These are phyloP conservation scores for Hydriomena furcata DNA, from an alignment of 2,888 invertebrate genomes.

Conservation along the genomic window DNA sequence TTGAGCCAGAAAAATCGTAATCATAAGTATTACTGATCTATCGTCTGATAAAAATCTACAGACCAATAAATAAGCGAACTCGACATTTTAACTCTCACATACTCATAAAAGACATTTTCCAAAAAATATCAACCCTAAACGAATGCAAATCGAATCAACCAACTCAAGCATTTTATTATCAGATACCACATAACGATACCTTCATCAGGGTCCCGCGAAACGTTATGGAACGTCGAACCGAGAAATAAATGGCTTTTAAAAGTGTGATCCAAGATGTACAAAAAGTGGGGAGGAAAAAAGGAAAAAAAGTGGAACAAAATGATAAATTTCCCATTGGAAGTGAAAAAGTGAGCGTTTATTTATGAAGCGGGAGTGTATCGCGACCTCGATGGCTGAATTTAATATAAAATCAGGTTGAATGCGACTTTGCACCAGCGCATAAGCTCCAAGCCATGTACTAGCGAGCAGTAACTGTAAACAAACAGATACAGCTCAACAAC, in stretches of 20 bases:
- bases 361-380: constrained; percentile 70
- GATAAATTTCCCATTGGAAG: constrained; percentile 74
- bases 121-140: constrained; percentile 50
- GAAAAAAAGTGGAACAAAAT: constrained; percentile 73
- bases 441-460: too few species aligned
- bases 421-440: too few species aligned
- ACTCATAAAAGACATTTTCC: constrained; percentile 40
- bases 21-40: constrained; percentile 6
- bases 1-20: constrained; percentile 1
- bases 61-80: constrained; percentile 5
- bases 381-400: constrained; percentile 62
- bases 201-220: constrained; percentile 69
- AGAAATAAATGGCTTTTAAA: constrained; percentile 79
- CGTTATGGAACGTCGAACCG: constrained; percentile 68
- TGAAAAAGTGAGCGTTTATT: constrained; percentile 79
- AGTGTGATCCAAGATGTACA: constrained; percentile 80
- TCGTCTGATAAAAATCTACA: not conserved
- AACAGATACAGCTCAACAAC: too few species aligned
- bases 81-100: constrained; percentile 29
- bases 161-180: constrained; percentile 75
- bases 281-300: constrained; percentile 62
- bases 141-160: constrained; percentile 67
- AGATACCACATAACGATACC: constrained; percentile 73
- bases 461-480: too few species aligned
- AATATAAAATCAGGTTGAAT: constrained; percentile 12